Evolutionary conservation across 1,140 invertebrate genomes (phyloP), one percentile per base, ranked within the genome.

Genomic region (Macrocentrus cingulum): DNA sequence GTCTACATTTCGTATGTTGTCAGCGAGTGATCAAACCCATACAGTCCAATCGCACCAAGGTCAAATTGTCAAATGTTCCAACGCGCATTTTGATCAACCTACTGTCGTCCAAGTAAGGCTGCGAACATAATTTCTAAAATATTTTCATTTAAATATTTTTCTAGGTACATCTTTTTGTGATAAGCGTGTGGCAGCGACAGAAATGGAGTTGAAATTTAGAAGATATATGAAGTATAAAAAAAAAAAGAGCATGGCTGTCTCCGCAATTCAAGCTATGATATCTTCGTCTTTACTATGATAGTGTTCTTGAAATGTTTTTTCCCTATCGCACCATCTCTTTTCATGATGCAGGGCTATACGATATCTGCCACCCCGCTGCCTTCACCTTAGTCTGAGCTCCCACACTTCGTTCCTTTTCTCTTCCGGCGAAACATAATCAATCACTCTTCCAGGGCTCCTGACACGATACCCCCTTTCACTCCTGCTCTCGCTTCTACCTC

Each of bases 381-480:
- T 60, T 64, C 60, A 53, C 59, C 55, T 55, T 55, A 56, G 57
- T 34, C 46, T 42, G 15, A 49, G 23, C 53, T 44, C 45, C 42
- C 39, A 36, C 20, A 45, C 49, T 58, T 60, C 58, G 53, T 48
- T 58, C 49, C 61, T 70, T 66, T 69, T 69, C 68, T 75, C 73
- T 79, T 80, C 77, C 75, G 73, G 69, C 69, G 70, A 75, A 79
- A 78, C 69, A 80, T 72, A 63, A 79, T 80, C 76, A 80, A 79
- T 79, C 77, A 79, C 76, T 77, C 70, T 75, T 76, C 72, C 70
- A 70, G 62, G 64, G 65, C 64, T 66, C 68, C 70, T 69, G 66
- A 71, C 75, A 66, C 75, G 76, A 76, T 74, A 75, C 70, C 72
- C 72, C 70, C 72, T 76, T 72, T 70, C 66, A 60, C 74, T 71